Evolutionary conservation across 2,888 invertebrate species (phyloP).

Genomic region (Sarcophaga rosellei): DNA sequence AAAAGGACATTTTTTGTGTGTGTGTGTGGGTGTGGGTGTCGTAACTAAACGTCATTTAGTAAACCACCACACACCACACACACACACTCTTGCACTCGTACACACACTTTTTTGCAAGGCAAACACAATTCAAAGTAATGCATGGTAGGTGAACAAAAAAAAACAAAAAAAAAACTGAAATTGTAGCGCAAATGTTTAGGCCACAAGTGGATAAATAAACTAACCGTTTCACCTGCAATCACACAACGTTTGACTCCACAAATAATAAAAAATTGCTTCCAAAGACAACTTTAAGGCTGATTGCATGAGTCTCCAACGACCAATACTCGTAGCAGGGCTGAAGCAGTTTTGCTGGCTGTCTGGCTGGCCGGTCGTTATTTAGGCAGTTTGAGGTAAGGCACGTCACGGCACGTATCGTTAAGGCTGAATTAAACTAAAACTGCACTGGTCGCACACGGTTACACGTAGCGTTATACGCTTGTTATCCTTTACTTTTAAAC

Average conservation of each 20-base stretch:
- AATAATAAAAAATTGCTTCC: constrained; percentile 54
- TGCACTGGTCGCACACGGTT: constrained; percentile 43
- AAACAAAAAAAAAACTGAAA: constrained; percentile 44
- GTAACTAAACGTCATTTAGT: constrained; percentile 54
- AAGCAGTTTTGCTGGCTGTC: not conserved
- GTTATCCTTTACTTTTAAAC: constrained; percentile 45
- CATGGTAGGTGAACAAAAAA: constrained; percentile 23
- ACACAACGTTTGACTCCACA: constrained; percentile 64
- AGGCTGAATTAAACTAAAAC: constrained; percentile 29
- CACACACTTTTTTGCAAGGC: not conserved
- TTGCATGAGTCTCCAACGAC: constrained; percentile 34
- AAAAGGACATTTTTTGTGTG: constrained; percentile 16
- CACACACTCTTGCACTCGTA: constrained; percentile 11
- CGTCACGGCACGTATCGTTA: constrained; percentile 49
- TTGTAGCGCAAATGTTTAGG: constrained; percentile 58
- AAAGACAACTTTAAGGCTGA: constrained; percentile 51
- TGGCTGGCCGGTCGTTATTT: not conserved
- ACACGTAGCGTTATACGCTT: constrained; percentile 53
- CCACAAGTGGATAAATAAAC: constrained; percentile 68
- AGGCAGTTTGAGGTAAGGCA: constrained; percentile 39
- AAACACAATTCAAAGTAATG: constrained; percentile 30
- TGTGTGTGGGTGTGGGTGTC: too few species aligned
- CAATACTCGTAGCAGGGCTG: constrained; percentile 8
- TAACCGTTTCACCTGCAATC: constrained; percentile 70
- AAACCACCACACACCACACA: constrained; percentile 14